Evolutionary conservation across 2,797 vertebrate species (phyloP).

Genomic region (Artibeus lituratus): DNA sequence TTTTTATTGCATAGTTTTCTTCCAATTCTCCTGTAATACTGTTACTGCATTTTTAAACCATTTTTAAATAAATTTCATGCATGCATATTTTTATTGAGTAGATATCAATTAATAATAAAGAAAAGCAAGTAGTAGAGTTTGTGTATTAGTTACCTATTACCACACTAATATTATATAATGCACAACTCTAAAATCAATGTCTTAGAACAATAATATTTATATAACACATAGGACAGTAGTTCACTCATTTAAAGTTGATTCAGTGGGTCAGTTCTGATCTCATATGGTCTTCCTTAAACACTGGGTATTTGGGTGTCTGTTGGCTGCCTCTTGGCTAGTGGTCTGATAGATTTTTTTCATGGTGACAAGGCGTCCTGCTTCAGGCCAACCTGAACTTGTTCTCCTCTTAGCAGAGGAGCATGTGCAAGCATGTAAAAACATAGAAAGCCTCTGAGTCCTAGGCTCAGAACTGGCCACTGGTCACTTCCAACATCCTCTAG

Average conservation of each 20-base stretch:
- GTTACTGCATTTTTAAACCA: constrained; percentile 33
- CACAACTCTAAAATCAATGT: background rate
- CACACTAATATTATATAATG: background rate
- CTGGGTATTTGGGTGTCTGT: accelerated
- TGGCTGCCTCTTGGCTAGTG: background rate
- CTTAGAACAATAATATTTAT: background rate
- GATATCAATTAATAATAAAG: constrained; percentile 33
- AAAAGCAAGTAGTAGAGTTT: background rate
- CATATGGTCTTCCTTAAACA: background rate
- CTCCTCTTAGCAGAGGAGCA: background rate
- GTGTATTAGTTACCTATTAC: background rate
- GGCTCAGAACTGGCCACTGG: background rate
- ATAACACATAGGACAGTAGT: background rate
- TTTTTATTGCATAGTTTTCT: constrained; percentile 51
- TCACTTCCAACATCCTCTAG: background rate
- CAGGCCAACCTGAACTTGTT: background rate
- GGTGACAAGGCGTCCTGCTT: accelerated
- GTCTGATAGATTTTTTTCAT: background rate
- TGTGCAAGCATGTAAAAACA: background rate
- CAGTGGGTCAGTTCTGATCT: background rate
- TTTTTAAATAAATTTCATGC: constrained; percentile 56
- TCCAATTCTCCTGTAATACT: background rate
- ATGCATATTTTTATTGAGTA: constrained; percentile 7
- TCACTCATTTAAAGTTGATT: background rate
- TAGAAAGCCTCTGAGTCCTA: background rate